These are phyloP conservation scores for Ferdinandea cuprea DNA, from an alignment of 2,888 invertebrate species.

Conservation along the genomic window DNA sequence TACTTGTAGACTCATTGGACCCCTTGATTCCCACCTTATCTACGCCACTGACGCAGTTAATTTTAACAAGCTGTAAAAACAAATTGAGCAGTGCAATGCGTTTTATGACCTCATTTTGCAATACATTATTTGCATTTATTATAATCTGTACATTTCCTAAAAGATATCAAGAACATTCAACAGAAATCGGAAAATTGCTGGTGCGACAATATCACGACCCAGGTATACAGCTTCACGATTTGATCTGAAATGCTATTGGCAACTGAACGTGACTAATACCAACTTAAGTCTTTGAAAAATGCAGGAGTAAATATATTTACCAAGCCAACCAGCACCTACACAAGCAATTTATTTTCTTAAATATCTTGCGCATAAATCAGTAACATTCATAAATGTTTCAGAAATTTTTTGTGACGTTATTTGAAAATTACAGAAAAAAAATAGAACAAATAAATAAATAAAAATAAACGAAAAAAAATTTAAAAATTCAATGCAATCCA, in stretches of 20 bases:
- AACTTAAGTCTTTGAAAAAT: constrained; percentile 8
- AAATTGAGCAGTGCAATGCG: no score
- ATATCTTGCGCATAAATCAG: constrained; percentile 31
- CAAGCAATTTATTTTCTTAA: constrained; percentile 14
- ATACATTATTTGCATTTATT: no score
- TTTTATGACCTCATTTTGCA: no score
- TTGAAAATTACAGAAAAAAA: background rate
- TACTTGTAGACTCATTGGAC: no score
- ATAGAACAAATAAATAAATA: background rate
- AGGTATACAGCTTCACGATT: background rate
- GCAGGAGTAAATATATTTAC: constrained; percentile 10
- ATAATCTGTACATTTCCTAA: no score
- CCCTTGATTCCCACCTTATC: no score
- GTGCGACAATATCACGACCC: background rate
- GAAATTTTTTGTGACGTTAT: constrained; percentile 27
- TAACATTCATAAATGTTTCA: constrained; percentile 14
- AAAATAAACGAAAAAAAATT: background rate
- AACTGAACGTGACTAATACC: constrained; percentile 17
- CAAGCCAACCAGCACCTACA: constrained; percentile 22
- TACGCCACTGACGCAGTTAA: no score
- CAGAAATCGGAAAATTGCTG: no score
- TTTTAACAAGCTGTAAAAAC: no score
- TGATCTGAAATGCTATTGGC: background rate
- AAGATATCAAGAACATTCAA: no score
- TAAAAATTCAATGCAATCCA: constrained; percentile 27